These are phyloP conservation scores for Cyphomyrmex costatus DNA, from an alignment of 1,140 invertebrate genomes.

Conservation along the genomic window DNA sequence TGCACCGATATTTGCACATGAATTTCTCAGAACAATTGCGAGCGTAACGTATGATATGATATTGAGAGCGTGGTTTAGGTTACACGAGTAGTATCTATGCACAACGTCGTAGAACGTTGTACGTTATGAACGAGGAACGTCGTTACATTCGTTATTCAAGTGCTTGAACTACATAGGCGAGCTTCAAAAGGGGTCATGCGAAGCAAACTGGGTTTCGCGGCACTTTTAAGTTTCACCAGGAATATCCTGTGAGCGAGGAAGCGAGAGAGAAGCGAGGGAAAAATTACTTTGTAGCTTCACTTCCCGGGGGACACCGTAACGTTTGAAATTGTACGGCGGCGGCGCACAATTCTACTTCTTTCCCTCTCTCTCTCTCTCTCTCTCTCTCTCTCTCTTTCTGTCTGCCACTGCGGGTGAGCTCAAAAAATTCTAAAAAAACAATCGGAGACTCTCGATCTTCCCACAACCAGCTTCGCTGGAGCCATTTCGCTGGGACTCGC, in stretches of 20 bases:
- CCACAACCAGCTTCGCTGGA: constrained; percentile 28
- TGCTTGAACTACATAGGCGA: constrained; percentile 29
- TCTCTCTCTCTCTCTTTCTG: not conserved
- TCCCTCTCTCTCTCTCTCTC: not conserved
- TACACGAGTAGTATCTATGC: constrained; percentile 17
- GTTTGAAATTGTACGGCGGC: constrained; percentile 67
- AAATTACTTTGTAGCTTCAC: constrained; percentile 58
- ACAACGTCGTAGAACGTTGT: constrained; percentile 29
- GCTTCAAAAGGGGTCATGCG: constrained; percentile 45
- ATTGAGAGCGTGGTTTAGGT: not conserved
- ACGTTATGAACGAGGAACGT: not conserved
- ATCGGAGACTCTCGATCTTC: constrained; percentile 53
- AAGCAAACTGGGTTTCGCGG: constrained; percentile 53
- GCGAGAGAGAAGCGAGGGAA: constrained; percentile 30
- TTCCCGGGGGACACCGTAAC: constrained; percentile 66
- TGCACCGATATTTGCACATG: not conserved
- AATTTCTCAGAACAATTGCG: constrained; percentile 32
- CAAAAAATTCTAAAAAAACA: constrained; percentile 64
- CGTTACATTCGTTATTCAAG: constrained; percentile 58
- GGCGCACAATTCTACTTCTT: not conserved
- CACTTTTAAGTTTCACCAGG: constrained; percentile 57
- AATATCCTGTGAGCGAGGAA: constrained; percentile 36
- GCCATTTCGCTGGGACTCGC: constrained; percentile 52
- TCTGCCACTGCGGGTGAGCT: constrained; percentile 11
- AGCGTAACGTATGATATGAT: not conserved